A percentile compares a stretch with the other conserved stretches of the same genome.
Evolutionary conservation across 1,140 invertebrate species (phyloP).

Genomic region (Zelostemma sp.): DNA sequence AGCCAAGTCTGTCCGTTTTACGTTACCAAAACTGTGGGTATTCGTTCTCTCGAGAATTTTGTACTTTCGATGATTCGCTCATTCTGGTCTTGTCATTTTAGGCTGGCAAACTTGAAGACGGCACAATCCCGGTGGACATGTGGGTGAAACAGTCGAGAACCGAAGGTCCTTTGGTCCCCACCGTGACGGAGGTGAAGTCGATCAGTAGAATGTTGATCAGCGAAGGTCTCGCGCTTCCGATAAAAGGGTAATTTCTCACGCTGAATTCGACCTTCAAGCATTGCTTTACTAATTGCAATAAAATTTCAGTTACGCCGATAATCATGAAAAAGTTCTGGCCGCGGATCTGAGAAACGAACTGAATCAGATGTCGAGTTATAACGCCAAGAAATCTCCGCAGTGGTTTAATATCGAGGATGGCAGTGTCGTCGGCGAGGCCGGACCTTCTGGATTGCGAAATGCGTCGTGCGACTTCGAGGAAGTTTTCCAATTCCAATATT

Average conservation of each 20-base stretch:
- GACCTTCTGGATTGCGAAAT: background rate
- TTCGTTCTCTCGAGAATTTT: too few species aligned
- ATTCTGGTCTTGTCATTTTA: too few species aligned
- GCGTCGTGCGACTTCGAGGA: background rate
- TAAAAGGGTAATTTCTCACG: slow-evolving; percentile 54
- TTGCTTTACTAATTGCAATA: too few species aligned
- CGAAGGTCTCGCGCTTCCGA: slow-evolving; percentile 71
- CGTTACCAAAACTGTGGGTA: slow-evolving; percentile 60
- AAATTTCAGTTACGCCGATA: slow-evolving; percentile 34
- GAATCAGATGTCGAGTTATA: background rate
- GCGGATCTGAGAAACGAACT: slow-evolving; percentile 54
- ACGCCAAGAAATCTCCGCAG: too few species aligned
- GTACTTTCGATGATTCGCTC: too few species aligned
- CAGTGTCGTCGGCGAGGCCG: background rate
- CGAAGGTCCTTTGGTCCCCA: slow-evolving; percentile 69
- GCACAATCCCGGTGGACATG: slow-evolving; percentile 71
- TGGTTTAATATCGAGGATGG: slow-evolving; percentile 1
- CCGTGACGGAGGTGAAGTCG: slow-evolving; percentile 69
- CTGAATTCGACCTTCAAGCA: too few species aligned
- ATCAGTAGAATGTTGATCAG: slow-evolving; percentile 71
- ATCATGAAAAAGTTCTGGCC: slow-evolving; percentile 46
- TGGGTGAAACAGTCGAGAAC: slow-evolving; percentile 66
- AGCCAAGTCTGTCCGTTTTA: slow-evolving; percentile 56
- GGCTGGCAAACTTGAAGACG: slow-evolving; percentile 59
- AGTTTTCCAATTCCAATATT: too few species aligned